These are phyloP conservation scores for Pseudomugil tenellus DNA, from an alignment of 2,797 vertebrate species.

Conservation along the genomic window DNA sequence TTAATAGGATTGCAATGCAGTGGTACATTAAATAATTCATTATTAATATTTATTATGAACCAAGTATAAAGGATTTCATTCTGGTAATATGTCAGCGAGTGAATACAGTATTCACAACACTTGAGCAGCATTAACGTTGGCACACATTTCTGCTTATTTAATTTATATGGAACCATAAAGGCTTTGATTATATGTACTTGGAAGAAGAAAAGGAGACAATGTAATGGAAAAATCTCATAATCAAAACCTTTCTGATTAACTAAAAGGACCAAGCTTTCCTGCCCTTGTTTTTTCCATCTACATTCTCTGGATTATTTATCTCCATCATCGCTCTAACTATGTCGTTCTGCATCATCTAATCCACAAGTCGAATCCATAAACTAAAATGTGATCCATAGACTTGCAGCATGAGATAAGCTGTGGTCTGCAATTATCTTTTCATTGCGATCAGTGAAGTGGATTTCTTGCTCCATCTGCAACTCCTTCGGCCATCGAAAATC, in stretches of 20 bases:
- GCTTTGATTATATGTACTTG: conserved; percentile 1
- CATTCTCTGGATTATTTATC: conserved; percentile 63
- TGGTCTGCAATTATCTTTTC: conserved; percentile 64
- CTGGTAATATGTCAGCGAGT: conserved; percentile 22
- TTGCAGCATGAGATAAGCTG: conserved; percentile 65
- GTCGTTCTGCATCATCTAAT: conserved; percentile 58
- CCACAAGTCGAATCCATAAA: conserved; percentile 54
- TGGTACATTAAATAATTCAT: conserved; percentile 36
- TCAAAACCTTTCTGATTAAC: conserved; percentile 29
- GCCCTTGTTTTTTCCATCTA: conserved; percentile 21
- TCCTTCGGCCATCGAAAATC: conserved; percentile 68
- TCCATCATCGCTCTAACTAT: conserved; percentile 57
- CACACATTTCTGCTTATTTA: conserved; percentile 24
- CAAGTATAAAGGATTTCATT: conserved; percentile 24
- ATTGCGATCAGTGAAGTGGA: conserved; percentile 68
- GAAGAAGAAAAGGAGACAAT: neutral
- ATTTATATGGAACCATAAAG: neutral
- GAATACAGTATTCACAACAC: conserved; percentile 34
- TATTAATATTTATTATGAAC: conserved; percentile 40
- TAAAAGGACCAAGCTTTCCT: conserved; percentile 33
- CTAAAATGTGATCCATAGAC: conserved; percentile 55
- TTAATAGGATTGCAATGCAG: conserved; percentile 32
- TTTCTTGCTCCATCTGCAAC: conserved; percentile 65
- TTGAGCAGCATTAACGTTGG: conserved; percentile 6
- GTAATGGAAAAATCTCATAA: neutral